Evolutionary conservation across 2,888 invertebrate species (phyloP).

Genomic region (Nasonia oneida): DNA sequence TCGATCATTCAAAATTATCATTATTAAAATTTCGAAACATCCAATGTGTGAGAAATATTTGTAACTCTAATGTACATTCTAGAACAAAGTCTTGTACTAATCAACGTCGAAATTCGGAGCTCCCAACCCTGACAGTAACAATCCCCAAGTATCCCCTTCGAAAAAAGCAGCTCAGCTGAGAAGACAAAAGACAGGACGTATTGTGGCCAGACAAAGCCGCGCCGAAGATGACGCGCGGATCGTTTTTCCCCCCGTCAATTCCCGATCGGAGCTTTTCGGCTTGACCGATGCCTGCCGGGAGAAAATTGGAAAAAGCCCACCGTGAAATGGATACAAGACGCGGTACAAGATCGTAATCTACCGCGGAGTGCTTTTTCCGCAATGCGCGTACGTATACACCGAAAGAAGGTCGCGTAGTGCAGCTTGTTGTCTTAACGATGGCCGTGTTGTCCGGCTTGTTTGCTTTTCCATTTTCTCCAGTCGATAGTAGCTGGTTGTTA

Average conservation of each 20-base stretch:
- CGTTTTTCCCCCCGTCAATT: not conserved
- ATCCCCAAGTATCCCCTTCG: not conserved
- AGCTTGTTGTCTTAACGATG: not conserved
- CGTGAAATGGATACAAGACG: not conserved
- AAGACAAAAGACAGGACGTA: conserved; percentile 4
- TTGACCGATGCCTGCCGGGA: not conserved
- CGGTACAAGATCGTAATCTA: not conserved
- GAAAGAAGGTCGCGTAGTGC: not conserved
- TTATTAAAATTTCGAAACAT: no score
- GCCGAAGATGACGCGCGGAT: not conserved
- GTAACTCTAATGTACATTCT: no score
- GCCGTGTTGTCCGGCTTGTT: not conserved
- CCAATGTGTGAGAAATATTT: no score
- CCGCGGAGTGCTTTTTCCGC: not conserved
- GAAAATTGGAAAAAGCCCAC: not conserved
- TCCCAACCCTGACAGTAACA: not conserved
- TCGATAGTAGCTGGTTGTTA: not conserved
- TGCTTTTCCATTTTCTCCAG: not conserved
- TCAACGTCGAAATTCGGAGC: no score
- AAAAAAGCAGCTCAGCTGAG: not conserved
- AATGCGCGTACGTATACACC: not conserved
- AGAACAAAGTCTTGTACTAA: no score
- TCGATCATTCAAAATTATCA: no score
- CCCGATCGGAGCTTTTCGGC: not conserved
- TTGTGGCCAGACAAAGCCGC: not conserved